Percentiles rank a stretch among this genome's conserved stretches.
These are phyloP conservation scores for Lepeophtheirus nordmannii DNA, from an alignment of 2,888 invertebrate genomes.

Conservation along the genomic window DNA sequence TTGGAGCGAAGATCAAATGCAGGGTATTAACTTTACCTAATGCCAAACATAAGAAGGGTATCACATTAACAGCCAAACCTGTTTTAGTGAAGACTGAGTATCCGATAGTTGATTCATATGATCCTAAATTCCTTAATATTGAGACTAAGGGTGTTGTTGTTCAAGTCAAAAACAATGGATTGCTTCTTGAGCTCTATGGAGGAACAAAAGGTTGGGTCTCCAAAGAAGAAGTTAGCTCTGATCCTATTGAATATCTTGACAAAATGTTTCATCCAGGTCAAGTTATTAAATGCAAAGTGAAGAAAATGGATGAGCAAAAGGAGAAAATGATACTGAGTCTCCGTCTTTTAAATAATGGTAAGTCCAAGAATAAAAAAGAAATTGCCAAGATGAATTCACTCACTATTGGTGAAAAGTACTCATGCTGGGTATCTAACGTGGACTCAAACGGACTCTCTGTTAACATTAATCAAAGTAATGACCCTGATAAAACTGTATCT, in stretches of 20 bases:
- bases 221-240: slow-evolving; percentile 5
- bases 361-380: slow-evolving; percentile 1
- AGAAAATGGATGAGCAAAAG: not conserved
- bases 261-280: slow-evolving; percentile 19
- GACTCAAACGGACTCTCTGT: slow-evolving; percentile 10
- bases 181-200: slow-evolving; percentile 13
- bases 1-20: slow-evolving; percentile 4
- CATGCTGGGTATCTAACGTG: not conserved
- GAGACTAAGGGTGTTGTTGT: slow-evolving; percentile 15
- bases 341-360: not conserved
- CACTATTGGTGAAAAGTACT: not conserved
- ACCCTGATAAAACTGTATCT: not conserved
- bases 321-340: not conserved
- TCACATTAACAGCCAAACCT: slow-evolving; percentile 13
- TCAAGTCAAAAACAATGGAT: slow-evolving; percentile 13
- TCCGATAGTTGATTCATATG: not conserved
- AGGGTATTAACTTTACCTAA: slow-evolving; percentile 3
- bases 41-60: not conserved
- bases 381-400: not conserved
- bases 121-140: not conserved
- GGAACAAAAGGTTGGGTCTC: slow-evolving; percentile 11
- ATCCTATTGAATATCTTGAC: slow-evolving; percentile 15
- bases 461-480: not conserved
- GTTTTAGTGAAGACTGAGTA: slow-evolving; percentile 15
- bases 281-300: slow-evolving; percentile 16